Evolutionary conservation across 2,888 invertebrate genomes (phyloP), one percentile per base, ranked within the genome.

Genomic region (Suillia variegata): DNA sequence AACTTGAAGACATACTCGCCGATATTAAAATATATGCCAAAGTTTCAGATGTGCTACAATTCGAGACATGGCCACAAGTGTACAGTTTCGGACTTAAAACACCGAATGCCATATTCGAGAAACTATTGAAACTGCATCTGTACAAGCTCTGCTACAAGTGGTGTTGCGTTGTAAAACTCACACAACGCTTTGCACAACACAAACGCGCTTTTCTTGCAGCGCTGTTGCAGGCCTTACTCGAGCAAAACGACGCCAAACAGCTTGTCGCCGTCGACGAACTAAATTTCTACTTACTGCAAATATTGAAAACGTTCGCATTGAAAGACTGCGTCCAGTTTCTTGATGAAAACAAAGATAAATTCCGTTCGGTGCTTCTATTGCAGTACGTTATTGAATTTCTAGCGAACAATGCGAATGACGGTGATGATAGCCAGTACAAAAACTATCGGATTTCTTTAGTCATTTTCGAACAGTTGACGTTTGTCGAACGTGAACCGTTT

Each of bases 371-470:
- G 0, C 83, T 85, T 45, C 83, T 89, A 59, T 82, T 92, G 10
- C 84, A 87, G 76, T 89, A 90, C 68, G 82, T 89, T 26, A 83
- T 88, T 1, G 84, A 87, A 59, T 90, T 87, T 71, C 82, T 91
- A 53, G 78, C 85, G 15, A 83, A 85, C 51, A 67, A 74, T 55
- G 62, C 69, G 2, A 71, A 67, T 0, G 15, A 50, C 50, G 48
- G 4, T 6, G 70, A 73, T 26, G 62, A 68, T 5, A 59, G 69
- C 2, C 63, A 58, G 12, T 87, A 89, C 68, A 85, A 85, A 70
- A 88, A 88, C 70, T 85, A 88, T 53, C 85, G 86, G 73, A 83
- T 90, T 21, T 89, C 90, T 13, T 76, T 91, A n/a, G 86, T 87
- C 71, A 88, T 92, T 60, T 84, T 92, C 75, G 82, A 86, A 1